These are phyloP conservation scores for Eudorcas thomsonii DNA, from an alignment of 2,113 vertebrate genomes.

Conservation along the genomic window DNA sequence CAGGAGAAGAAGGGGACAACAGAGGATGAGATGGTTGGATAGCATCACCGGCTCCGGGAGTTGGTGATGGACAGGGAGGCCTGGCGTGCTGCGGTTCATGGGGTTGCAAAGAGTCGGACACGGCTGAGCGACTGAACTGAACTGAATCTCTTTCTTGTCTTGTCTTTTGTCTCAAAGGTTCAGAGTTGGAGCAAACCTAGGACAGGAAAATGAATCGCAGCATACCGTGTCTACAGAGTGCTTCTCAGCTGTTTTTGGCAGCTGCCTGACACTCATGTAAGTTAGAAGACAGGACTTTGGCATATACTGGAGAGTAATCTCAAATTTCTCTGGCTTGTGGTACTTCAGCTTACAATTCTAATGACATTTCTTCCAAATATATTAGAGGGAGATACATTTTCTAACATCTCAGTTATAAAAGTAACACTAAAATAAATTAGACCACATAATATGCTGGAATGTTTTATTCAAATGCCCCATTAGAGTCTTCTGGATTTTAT, in stretches of 20 bases:
- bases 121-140: too few relatives aligned
- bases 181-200: neutral
- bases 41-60: rapidly evolving
- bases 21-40: too few relatives aligned
- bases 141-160: neutral
- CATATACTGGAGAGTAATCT: neutral
- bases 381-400: neutral
- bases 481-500: neutral
- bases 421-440: conserved; percentile 3
- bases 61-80: too few relatives aligned
- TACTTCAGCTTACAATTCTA: neutral
- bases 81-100: rapidly evolving
- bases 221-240: neutral
- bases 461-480: neutral
- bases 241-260: neutral
- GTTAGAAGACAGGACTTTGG: neutral
- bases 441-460: neutral
- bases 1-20: too few relatives aligned
- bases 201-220: neutral
- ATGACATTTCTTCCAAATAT: conserved; percentile 18
- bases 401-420: neutral
- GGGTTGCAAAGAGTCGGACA: too few relatives aligned
- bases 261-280: neutral
- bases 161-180: neutral
- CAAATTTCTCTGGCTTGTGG: neutral